Conservation (phyloP, 2,113 vertebrate species). For the Phrynosoma blainvillii region DNA sequence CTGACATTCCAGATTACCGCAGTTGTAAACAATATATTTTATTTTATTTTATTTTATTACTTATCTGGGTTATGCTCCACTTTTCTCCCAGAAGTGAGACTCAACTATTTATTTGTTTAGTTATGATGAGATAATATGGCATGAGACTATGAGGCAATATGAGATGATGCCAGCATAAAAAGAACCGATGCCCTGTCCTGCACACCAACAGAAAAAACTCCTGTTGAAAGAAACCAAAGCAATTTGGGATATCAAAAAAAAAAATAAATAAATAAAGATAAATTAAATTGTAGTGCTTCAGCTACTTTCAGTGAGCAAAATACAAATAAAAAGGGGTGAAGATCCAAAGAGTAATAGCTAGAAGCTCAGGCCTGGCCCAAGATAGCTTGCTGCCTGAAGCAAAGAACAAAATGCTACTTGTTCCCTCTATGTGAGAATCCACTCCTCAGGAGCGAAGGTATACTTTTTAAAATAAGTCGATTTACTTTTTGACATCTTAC, state of each 20-base stretch:
- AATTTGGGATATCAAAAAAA: conserved; percentile 52
- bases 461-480: too few relatives aligned
- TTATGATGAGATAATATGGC: too few relatives aligned
- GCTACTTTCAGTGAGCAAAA: background rate
- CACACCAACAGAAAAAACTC: background rate
- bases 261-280: too few relatives aligned
- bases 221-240: conserved; percentile 4
- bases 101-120: too few relatives aligned
- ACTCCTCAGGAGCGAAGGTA: too few relatives aligned
- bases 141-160: background rate
- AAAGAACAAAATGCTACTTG: background rate
- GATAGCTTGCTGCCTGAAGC: background rate
- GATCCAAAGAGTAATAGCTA: background rate
- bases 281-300: background rate
- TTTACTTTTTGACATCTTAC: too few relatives aligned
- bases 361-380: background rate
- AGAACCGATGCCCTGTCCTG: background rate
- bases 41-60: too few relatives aligned
- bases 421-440: too few relatives aligned
- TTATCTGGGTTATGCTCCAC: too few relatives aligned
- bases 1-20: conserved; percentile 41
- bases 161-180: conserved; percentile 34
- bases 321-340: background rate
- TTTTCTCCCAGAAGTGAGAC: too few relatives aligned
- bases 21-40: too few relatives aligned